phyloP scores from a whole-genome alignment of 2,888 invertebrate species.

The Caradrina kadenii region DNA sequence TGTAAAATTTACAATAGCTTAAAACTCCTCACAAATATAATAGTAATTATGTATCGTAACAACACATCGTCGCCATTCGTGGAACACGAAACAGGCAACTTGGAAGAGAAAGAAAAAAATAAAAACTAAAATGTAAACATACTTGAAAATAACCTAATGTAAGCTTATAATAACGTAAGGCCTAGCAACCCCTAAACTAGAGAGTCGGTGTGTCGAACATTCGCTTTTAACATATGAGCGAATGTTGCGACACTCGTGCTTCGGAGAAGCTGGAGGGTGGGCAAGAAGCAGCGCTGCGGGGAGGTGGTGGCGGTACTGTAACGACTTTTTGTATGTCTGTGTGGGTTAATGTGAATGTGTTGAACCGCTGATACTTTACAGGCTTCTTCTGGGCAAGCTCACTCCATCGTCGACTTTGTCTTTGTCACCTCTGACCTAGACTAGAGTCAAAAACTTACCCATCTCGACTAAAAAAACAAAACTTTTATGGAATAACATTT shows the following conservation, averaged over 20 bases:
- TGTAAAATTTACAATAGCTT: conserved; percentile 91
- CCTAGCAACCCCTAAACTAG: conserved; percentile 83
- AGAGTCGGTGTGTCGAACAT: conserved; percentile 82
- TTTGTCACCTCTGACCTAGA: too few relatives aligned
- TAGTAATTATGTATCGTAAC: conserved; percentile 83
- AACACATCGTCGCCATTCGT: conserved; percentile 76
- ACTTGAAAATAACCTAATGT: conserved; percentile 82
- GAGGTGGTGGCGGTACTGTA: conserved; percentile 21
- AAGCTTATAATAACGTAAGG: conserved; percentile 85
- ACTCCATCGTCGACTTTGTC: too few relatives aligned
- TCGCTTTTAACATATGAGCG: conserved; percentile 88
- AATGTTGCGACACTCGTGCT: conserved; percentile 73
- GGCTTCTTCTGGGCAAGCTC: too few relatives aligned
- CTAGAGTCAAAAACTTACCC: too few relatives aligned
- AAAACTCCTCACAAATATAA: conserved; percentile 90
- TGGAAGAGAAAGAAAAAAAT: conserved; percentile 80
- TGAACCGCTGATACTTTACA: neutral
- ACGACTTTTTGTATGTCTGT: conserved; percentile 11
- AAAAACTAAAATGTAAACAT: conserved; percentile 82
- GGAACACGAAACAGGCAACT: conserved; percentile 83
- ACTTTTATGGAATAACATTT: neutral
- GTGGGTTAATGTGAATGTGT: conserved; percentile 2
- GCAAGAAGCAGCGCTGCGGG: conserved; percentile 61
- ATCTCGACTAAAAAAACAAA: too few relatives aligned
- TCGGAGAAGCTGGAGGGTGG: conserved; percentile 48